These are phyloP conservation scores for Leptocoma aspasia DNA, from an alignment of 2,113 vertebrate species.

Conservation along the genomic window DNA sequence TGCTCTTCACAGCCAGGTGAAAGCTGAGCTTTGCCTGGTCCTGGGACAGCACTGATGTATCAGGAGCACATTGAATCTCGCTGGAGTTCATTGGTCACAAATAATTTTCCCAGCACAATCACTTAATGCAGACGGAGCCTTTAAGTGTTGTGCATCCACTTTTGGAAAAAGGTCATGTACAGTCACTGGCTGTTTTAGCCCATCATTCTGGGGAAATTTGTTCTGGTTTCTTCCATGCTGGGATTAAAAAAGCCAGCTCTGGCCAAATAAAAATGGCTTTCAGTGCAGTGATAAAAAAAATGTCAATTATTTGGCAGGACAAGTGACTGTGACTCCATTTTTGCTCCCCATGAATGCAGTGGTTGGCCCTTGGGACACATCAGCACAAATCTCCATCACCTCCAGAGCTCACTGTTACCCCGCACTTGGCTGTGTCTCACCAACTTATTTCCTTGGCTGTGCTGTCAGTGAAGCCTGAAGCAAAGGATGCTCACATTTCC, in stretches of 20 bases:
- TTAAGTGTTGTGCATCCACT: neutral
- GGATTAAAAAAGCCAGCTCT: neutral
- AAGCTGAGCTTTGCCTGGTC: neutral
- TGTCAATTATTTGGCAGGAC: neutral
- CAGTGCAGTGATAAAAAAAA: neutral
- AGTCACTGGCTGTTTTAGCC: neutral
- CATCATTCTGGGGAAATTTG: neutral
- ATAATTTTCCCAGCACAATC: neutral
- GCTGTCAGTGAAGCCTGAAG: neutral
- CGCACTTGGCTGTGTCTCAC: neutral
- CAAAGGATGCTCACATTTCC: neutral
- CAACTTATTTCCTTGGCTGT: neutral
- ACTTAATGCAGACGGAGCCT: neutral
- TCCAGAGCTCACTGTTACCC: neutral
- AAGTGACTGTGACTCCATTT: neutral
- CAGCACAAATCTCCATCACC: accelerated
- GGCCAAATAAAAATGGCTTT: neutral
- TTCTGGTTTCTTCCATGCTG: neutral
- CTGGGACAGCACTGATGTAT: neutral
- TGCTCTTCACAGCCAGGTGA: neutral
- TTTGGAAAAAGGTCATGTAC: neutral
- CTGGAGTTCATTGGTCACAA: neutral
- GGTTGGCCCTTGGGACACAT: neutral
- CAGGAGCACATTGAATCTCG: neutral
- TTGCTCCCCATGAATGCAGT: accelerated